Evolutionary conservation across 35 echinoderm and acorn worm species (phyloP).

Genomic region (Diadema setosum): DNA sequence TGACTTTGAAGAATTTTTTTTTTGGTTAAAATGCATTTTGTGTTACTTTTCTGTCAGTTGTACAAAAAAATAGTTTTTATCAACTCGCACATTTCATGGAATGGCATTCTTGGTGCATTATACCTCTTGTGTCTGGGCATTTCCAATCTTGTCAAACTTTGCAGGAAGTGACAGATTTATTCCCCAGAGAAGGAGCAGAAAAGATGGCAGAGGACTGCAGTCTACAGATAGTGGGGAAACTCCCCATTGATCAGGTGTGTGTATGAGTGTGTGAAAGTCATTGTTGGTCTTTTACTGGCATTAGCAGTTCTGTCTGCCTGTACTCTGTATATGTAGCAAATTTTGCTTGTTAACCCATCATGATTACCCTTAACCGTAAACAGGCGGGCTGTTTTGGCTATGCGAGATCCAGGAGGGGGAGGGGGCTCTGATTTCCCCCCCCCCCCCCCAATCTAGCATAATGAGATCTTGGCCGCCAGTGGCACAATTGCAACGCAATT

Average conservation of each 20-base stretch:
- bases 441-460: too few species aligned
- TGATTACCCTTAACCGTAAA: not conserved
- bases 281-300: not conserved
- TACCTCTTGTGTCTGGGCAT: not conserved
- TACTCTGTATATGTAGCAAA: not conserved
- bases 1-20: not conserved
- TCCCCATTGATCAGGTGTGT: conserved; percentile 57
- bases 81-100: not conserved
- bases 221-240: conserved; percentile 17
- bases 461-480: too few species aligned
- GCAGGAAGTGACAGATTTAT: conserved; percentile 43
- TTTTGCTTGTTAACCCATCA: not conserved
- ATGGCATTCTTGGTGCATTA: not conserved
- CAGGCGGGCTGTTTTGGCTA: not conserved
- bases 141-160: not conserved
- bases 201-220: conserved; percentile 23
- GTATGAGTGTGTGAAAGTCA: not conserved
- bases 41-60: not conserved
- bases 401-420: not conserved
- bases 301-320: not conserved
- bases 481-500: too few species aligned
- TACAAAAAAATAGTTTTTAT: not conserved
- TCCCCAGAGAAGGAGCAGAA: conserved; percentile 32
- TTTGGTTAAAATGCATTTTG: not conserved
- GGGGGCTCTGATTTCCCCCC: too few species aligned